Evolutionary conservation across 2,797 vertebrate species (phyloP).

Genomic region (Acanthornis magna): DNA sequence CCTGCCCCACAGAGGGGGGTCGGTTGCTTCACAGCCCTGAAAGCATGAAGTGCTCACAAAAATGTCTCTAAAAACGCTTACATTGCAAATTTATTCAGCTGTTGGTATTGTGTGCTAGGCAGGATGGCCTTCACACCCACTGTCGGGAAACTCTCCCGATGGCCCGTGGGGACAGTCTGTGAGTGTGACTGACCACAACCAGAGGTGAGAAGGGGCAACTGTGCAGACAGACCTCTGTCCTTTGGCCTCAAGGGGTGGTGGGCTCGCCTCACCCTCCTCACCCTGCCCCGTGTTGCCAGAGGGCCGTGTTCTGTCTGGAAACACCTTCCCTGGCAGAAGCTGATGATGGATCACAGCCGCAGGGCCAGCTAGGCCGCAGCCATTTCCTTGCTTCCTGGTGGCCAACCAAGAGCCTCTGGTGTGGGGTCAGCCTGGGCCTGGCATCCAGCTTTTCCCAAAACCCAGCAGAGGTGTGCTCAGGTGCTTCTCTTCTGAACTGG

Average conservation of each 20-base stretch:
- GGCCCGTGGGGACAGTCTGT: rapidly evolving
- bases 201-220: not conserved
- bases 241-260: rapidly evolving
- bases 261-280: not conserved
- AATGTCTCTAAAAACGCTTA: not conserved
- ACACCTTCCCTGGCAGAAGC: rapidly evolving
- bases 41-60: not conserved
- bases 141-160: not conserved
- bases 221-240: not conserved
- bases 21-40: not conserved
- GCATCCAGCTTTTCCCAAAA: not conserved
- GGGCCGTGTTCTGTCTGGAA: not conserved
- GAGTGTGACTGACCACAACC: rapidly evolving
- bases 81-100: not conserved
- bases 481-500: not conserved
- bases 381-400: not conserved
- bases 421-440: not conserved
- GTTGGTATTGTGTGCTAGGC: too few relatives aligned
- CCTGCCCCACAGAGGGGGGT: rapidly evolving
- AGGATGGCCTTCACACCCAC: not conserved
- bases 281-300: rapidly evolving
- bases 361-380: rapidly evolving
- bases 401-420: too few relatives aligned
- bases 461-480: rapidly evolving
- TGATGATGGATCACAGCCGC: not conserved